Evolutionary conservation across 64 coral and sea anemone species (phyloP), one percentile per base, ranked within the genome.

Genomic region (Orbicella faveolata): DNA sequence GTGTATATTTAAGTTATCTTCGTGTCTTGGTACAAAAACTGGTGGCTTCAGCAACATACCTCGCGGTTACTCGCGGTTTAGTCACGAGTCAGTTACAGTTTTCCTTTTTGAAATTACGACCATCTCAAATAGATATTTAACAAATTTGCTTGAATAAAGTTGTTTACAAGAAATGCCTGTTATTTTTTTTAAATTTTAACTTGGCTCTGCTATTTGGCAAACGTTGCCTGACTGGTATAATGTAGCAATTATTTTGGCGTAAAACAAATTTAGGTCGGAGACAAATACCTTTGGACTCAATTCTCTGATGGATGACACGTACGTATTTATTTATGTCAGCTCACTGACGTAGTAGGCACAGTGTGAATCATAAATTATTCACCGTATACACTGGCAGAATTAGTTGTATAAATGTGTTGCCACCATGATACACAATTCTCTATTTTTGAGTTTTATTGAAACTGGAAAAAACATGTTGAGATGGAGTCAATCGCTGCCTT

Each of bases 331-430:
- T 70, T 25, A 12, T 6, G 67, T 70, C 25, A 59, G 55, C 15
- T 59, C 55, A n/a, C 65, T 85, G 82, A 72, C 82, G 82, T 72
- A 70, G 41, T 20, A 72, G 33, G 48, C 65, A 72, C 39, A 72
- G 18, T 73, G 7, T 72, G 7, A 21, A 4, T 19, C 36, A 85
- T 85, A 23, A 85, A 85, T 85, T 72, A 85, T 85, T 85, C 20
- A 85, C 30, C 72, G 23, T 25, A 25, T 66, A 81, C 57, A 85
- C 82, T 52, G 64, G 23, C 64, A 52, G 82, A 85, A 70, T 85
- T 85, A 52, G 36, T 36, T 72, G 9, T 85, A 39, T 85, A 52
- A 73, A 85, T 85, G 61, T 41, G 65, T 68, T 33, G 52, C 21
- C 82, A 73, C 37, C 18, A 36, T 36, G 81, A n/a, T 15, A 44